Conservation (phyloP, 2,113 vertebrate genomes). For the Dromaius novaehollandiae region DNA sequence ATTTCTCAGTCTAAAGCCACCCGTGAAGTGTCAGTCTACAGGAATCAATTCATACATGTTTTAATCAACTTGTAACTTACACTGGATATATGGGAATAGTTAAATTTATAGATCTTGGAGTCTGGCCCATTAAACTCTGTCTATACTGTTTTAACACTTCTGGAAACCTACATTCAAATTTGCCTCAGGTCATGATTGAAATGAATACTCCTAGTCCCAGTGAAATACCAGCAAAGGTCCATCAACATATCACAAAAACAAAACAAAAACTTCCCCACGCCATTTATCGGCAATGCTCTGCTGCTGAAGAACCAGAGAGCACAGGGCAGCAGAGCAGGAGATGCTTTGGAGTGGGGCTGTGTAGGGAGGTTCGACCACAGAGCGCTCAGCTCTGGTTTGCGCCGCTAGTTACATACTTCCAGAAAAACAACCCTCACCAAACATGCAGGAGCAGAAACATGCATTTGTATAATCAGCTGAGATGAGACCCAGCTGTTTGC, state of each 20-base stretch:
- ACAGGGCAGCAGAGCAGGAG: rapidly evolving
- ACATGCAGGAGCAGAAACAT: not conserved
- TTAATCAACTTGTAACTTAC: constrained; percentile 63
- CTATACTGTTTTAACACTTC: constrained; percentile 53
- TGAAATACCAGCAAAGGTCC: not conserved
- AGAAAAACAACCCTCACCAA: not conserved
- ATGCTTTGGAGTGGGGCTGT: too few relatives aligned
- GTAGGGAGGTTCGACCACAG: rapidly evolving
- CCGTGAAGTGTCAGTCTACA: constrained; percentile 42
- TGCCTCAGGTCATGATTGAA: constrained; percentile 10
- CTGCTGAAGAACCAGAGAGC: rapidly evolving
- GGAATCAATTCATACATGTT: constrained; percentile 59
- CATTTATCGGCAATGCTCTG: rapidly evolving
- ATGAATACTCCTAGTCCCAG: not conserved
- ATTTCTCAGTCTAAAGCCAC: constrained; percentile 43
- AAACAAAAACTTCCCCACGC: rapidly evolving
- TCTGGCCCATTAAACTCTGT: constrained; percentile 55
- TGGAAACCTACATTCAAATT: constrained; percentile 42
- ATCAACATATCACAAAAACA: rapidly evolving
- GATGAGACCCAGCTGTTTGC: not conserved
- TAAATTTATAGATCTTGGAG: constrained; percentile 68
- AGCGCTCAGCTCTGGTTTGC: not conserved
- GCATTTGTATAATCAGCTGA: rapidly evolving
- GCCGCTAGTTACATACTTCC: not conserved
- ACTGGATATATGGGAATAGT: constrained; percentile 58